Percentiles rank a stretch among this genome's conserved stretches.
phyloP scores from a whole-genome alignment of 2,797 vertebrate species.

The Myotis pilosus region DNA sequence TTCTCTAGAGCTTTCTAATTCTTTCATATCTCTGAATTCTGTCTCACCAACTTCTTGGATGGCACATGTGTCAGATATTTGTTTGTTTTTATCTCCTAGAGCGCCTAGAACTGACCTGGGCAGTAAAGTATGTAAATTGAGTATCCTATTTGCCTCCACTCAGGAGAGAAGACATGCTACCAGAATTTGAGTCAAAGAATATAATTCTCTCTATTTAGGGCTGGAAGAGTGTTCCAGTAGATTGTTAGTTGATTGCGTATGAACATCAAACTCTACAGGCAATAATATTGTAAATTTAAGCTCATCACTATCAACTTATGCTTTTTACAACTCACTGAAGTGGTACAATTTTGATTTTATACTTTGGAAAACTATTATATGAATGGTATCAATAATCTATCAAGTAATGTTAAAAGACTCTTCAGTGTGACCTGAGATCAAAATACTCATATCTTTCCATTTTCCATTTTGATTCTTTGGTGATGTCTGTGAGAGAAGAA shows the following conservation, averaged over 20 bases:
- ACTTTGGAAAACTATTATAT: not conserved
- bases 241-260: not conserved
- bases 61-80: not conserved
- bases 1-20: not conserved
- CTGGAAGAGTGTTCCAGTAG: not conserved
- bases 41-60: not conserved
- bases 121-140: not conserved
- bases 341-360: not conserved
- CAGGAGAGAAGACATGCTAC: not conserved
- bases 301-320: not conserved
- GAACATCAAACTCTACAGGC: not conserved
- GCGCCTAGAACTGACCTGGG: not conserved
- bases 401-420: not conserved
- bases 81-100: not conserved
- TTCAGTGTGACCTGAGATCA: not conserved
- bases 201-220: not conserved
- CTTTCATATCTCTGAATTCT: not conserved
- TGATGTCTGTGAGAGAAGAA: not conserved
- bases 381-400: not conserved
- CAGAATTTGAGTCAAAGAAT: not conserved
- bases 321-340: not conserved
- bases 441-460: not conserved
- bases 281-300: not conserved
- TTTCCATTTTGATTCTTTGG: slow-evolving; percentile 31
- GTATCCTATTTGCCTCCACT: not conserved